Percentiles rank a stretch among this genome's conserved stretches.
These are phyloP conservation scores for Alitta virens DNA, from an alignment of 2,888 invertebrate species.

Conservation along the genomic window DNA sequence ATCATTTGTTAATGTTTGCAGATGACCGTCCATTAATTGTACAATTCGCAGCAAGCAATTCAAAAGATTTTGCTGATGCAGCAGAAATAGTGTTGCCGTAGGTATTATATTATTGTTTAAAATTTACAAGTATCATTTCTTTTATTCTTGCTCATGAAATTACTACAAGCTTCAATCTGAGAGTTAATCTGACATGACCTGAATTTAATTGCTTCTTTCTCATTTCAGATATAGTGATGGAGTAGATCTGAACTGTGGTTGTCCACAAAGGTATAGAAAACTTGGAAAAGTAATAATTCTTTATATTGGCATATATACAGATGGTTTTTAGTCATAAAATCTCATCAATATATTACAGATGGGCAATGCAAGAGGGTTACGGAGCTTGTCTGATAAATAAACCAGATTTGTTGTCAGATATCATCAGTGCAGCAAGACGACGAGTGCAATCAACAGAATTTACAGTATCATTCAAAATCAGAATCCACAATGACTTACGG, in stretches of 20 bases:
- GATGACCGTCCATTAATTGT: conserved; percentile 84
- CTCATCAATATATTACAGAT: too few relatives aligned
- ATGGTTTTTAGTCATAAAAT: too few relatives aligned
- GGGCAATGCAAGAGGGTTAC: conserved; percentile 89
- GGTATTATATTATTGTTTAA: conserved; percentile 41
- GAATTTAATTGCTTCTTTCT: too few relatives aligned
- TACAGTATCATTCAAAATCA: conserved; percentile 88
- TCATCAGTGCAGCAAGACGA: conserved; percentile 75
- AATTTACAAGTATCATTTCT: too few relatives aligned
- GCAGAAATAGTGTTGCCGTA: conserved; percentile 78
- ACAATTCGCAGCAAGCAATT: conserved; percentile 90
- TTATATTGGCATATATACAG: too few relatives aligned
- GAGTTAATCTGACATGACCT: too few relatives aligned
- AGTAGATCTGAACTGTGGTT: conserved; percentile 95
- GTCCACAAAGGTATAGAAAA: conserved; percentile 71
- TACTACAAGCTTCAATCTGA: too few relatives aligned
- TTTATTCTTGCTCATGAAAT: too few relatives aligned
- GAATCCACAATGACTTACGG: conserved; percentile 72
- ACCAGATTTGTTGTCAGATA: conserved; percentile 79
- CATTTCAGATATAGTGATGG: conserved; percentile 73
- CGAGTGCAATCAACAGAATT: conserved; percentile 69
- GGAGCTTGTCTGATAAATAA: conserved; percentile 80
- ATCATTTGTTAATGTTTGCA: conserved; percentile 31
- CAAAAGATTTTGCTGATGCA: conserved; percentile 79
- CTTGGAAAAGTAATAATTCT: too few relatives aligned